Conservation (phyloP, 2,113 vertebrate genomes). For the Galemys pyrenaicus region DNA sequence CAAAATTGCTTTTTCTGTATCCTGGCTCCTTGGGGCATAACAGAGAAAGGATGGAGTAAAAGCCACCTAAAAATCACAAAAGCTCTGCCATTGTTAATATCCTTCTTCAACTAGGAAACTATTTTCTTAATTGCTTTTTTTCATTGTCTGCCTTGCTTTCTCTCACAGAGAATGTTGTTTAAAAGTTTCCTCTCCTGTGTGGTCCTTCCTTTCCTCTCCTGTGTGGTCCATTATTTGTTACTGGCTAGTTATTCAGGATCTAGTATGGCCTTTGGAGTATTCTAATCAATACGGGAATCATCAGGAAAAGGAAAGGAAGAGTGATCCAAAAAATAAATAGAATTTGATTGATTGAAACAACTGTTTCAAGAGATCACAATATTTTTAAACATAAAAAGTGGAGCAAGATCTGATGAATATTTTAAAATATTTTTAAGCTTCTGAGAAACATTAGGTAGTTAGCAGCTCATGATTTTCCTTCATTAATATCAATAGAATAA, state of each 20-base stretch:
- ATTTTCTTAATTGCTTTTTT: conserved; percentile 64
- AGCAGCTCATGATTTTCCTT: conserved; percentile 71
- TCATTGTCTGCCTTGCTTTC: conserved; percentile 23
- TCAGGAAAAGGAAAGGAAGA: conserved; percentile 47
- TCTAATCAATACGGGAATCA: conserved; percentile 60
- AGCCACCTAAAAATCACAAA: conserved; percentile 75
- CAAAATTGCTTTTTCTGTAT: conserved; percentile 82
- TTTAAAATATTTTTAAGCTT: conserved; percentile 73
- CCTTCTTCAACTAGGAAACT: conserved; percentile 74
- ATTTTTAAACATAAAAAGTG: conserved; percentile 71
- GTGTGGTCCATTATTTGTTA: conserved; percentile 64
- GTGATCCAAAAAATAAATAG: conserved; percentile 71
- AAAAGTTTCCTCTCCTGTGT: too few relatives aligned
- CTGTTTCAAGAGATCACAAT: conserved; percentile 73
- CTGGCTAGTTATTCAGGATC: conserved; percentile 55
- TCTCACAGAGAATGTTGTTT: conserved; percentile 32
- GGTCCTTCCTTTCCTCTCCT: too few relatives aligned
- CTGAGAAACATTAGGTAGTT: conserved; percentile 69
- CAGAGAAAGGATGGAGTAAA: conserved; percentile 80
- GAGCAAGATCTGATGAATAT: conserved; percentile 56
- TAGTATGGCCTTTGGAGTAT: conserved; percentile 55
- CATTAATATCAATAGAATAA: conserved; percentile 53
- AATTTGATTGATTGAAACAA: conserved; percentile 66
- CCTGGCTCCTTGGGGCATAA: conserved; percentile 78
- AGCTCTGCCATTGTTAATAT: conserved; percentile 78